phyloP scores from a whole-genome alignment of 2,113 vertebrate genomes.

The Leucosticte australis region DNA sequence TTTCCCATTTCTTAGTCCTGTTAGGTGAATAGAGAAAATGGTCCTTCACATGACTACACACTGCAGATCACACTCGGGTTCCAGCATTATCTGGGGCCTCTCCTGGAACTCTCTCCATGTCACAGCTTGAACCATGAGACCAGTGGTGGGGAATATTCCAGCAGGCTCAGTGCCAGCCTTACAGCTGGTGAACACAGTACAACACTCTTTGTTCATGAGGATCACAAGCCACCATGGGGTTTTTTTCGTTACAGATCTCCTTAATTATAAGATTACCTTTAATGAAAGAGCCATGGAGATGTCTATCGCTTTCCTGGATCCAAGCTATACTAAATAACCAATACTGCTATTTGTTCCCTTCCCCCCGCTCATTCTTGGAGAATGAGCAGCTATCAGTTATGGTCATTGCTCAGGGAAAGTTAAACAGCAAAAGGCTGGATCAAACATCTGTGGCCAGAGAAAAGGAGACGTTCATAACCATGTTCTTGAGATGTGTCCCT shows the following conservation, averaged over 20 bases:
- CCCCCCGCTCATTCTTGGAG: background rate
- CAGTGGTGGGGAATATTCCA: background rate
- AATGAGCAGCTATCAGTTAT: background rate
- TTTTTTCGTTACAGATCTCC: background rate
- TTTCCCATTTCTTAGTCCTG: background rate
- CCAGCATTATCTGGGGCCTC: background rate
- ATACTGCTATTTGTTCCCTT: background rate
- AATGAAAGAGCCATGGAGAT: background rate
- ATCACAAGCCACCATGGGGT: fast-evolving
- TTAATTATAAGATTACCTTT: background rate
- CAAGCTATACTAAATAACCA: background rate
- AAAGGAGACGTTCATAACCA: background rate
- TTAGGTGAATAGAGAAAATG: background rate
- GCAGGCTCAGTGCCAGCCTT: background rate
- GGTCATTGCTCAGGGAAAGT: background rate
- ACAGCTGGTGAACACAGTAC: background rate
- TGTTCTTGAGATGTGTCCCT: background rate
- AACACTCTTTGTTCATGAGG: background rate
- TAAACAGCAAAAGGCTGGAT: background rate
- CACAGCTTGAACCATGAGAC: background rate
- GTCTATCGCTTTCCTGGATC: background rate
- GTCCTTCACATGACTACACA: background rate
- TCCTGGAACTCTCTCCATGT: background rate
- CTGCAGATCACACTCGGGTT: background rate
- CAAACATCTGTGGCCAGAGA: background rate